Evolutionary conservation across 92 coral and sea anemone genomes (phyloP).

Genomic region (Heliopora coerulea): DNA sequence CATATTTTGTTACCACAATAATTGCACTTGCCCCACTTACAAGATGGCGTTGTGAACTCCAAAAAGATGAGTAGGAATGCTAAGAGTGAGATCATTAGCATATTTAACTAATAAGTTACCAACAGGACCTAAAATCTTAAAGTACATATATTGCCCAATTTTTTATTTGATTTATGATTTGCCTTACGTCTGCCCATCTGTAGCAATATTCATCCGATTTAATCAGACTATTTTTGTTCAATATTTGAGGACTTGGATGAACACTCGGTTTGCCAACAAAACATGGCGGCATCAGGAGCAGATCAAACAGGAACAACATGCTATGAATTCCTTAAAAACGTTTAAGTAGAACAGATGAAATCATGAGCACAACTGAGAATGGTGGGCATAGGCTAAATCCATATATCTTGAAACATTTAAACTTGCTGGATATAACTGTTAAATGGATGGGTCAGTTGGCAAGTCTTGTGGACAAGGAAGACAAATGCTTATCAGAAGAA

Average conservation of each 20-base stretch:
- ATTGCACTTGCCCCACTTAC: too few relatives aligned
- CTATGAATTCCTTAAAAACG: conserved; percentile 38
- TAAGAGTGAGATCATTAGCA: too few relatives aligned
- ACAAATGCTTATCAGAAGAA: conserved; percentile 6
- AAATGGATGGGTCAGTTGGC: conserved; percentile 41
- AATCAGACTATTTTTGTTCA: neutral
- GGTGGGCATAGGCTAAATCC: conserved; percentile 3
- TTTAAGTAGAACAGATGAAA: conserved; percentile 49
- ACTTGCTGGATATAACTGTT: conserved; percentile 53
- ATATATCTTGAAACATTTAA: conserved; percentile 45
- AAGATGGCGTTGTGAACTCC: too few relatives aligned
- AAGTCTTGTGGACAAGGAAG: conserved; percentile 42
- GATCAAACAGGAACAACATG: conserved; percentile 12
- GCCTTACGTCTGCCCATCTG: too few relatives aligned
- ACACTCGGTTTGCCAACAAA: conserved; percentile 20
- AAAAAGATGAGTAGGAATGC: too few relatives aligned
- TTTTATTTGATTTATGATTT: too few relatives aligned
- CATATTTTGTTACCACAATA: too few relatives aligned
- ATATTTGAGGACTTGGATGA: conserved; percentile 7
- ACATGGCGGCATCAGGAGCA: conserved; percentile 8
- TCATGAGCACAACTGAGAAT: conserved; percentile 7
- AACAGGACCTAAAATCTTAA: too few relatives aligned
- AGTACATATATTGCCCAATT: too few relatives aligned
- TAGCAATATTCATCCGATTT: conserved; percentile 12
- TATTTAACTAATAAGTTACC: too few relatives aligned